Percentiles rank a stretch among this genome's conserved stretches.
Conservation (phyloP, 2,888 invertebrate species). For the Drosophila sordidula region DNA sequence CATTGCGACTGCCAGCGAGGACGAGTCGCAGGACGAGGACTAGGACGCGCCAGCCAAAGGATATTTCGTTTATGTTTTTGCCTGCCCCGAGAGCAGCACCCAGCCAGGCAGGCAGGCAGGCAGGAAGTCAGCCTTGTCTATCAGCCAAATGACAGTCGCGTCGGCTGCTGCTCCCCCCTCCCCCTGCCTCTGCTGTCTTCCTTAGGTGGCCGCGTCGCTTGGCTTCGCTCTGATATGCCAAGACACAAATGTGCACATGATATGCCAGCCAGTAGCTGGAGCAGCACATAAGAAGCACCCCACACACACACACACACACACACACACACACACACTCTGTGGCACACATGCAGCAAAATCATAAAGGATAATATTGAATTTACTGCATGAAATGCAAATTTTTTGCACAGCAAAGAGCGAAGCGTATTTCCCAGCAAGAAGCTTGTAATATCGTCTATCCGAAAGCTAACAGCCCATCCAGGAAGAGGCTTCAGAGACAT, state of each 20-base stretch:
- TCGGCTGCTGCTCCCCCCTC: constrained; percentile 20
- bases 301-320: constrained; percentile 21
- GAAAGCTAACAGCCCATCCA: constrained; percentile 5
- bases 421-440: constrained; percentile 5
- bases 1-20: constrained; percentile 48
- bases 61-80: constrained; percentile 64
- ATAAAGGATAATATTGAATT: constrained; percentile 79
- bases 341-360: constrained; percentile 50
- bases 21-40: constrained; percentile 2
- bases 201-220: constrained; percentile 43
- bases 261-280: constrained; percentile 45
- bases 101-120: constrained; percentile 22
- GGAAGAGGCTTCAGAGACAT: not conserved
- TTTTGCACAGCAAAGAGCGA: constrained; percentile 20
- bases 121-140: constrained; percentile 64
- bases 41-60: constrained; percentile 51
- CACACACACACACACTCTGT: constrained; percentile 8
- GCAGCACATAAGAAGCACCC: constrained; percentile 39
- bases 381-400: constrained; percentile 79
- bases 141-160: constrained; percentile 77
- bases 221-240: constrained; percentile 50
- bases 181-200: constrained; percentile 11
- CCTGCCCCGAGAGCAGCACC: constrained; percentile 12
- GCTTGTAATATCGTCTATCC: constrained; percentile 30
- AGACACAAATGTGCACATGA: constrained; percentile 67